Conservation (phyloP, 2,113 vertebrate species). For the Spermophilus dauricus region DNA sequence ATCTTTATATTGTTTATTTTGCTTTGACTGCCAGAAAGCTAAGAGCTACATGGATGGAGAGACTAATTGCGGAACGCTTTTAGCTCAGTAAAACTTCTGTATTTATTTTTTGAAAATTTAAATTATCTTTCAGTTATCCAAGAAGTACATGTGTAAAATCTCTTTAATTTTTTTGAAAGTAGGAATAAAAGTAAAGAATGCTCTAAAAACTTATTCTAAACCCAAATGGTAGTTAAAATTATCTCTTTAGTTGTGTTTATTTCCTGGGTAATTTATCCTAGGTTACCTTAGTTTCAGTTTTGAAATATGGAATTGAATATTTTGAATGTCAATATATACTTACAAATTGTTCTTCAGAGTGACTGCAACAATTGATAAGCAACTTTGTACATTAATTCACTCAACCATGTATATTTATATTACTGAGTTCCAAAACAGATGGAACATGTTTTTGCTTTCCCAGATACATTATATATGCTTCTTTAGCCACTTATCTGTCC, state of each 20-base stretch:
- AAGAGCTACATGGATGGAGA: background rate
- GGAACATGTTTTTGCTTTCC: background rate
- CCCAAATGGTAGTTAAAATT: background rate
- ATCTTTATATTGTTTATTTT: slow-evolving; percentile 39
- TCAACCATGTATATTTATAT: background rate
- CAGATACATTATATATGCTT: background rate
- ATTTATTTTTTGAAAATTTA: slow-evolving; percentile 30
- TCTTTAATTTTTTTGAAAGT: background rate
- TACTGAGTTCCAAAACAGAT: background rate
- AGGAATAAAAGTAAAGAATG: background rate
- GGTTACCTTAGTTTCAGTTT: background rate
- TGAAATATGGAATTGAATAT: background rate
- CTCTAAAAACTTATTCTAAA: background rate
- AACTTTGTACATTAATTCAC: background rate
- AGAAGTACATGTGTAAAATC: background rate
- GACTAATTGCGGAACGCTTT: slow-evolving; percentile 18
- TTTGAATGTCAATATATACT: background rate
- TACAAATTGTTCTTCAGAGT: background rate
- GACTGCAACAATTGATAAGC: background rate
- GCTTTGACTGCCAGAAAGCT: background rate
- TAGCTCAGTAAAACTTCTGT: background rate
- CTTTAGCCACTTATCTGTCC: background rate
- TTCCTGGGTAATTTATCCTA: background rate
- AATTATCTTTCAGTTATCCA: background rate
- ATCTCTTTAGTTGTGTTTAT: background rate